Evolutionary conservation across 2,888 invertebrate species (phyloP).

Genomic region (Theodoxus fluviatilis): DNA sequence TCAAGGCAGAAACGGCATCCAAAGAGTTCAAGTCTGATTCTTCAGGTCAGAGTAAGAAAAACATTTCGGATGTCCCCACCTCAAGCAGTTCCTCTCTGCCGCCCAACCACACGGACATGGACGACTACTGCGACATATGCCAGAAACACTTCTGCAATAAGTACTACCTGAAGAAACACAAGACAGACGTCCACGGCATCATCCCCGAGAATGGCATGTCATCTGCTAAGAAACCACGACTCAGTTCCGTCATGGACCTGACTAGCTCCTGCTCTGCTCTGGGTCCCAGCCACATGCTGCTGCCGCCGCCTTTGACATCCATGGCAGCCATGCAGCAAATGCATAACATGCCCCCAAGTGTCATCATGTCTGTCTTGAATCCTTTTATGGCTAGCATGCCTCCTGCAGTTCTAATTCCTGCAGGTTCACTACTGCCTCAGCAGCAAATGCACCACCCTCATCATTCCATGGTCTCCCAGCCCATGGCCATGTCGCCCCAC

Average conservation of each 20-base stretch:
- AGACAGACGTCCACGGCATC: conserved; percentile 66
- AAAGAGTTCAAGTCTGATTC: too few species aligned
- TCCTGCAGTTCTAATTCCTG: conserved; percentile 58
- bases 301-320: conserved; percentile 56
- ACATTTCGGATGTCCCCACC: too few species aligned
- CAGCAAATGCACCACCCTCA: conserved; percentile 47
- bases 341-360: conserved; percentile 53
- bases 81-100: too few species aligned
- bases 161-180: conserved; percentile 67
- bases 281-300: conserved; percentile 44
- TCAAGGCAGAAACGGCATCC: too few species aligned
- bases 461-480: conserved; percentile 44
- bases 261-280: conserved; percentile 45
- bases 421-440: conserved; percentile 47
- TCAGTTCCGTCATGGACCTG: conserved; percentile 38
- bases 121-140: conserved; percentile 66
- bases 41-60: too few species aligned
- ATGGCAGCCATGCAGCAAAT: conserved; percentile 30
- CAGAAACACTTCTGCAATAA: conserved; percentile 68
- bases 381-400: conserved; percentile 62
- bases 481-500: conserved; percentile 41
- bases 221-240: conserved; percentile 45
- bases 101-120: conserved; percentile 52
- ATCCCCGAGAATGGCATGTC: conserved; percentile 58
- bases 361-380: conserved; percentile 64